Percentiles rank a stretch among this genome's conserved stretches.
Evolutionary conservation across 2,888 invertebrate species (phyloP).

Genomic region (Nymphalis urticae): DNA sequence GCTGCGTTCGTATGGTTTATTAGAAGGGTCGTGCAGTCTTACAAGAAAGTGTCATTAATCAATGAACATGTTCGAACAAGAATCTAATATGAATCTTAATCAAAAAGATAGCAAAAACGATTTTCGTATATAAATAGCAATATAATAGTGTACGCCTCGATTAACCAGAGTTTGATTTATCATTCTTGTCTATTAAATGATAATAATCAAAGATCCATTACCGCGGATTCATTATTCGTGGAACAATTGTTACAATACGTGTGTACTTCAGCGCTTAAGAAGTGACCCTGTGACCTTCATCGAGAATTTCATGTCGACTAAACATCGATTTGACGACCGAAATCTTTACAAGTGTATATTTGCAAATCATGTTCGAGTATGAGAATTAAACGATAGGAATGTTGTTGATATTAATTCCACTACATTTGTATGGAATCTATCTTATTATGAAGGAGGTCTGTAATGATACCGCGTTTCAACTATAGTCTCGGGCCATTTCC

Average conservation of each 20-base stretch:
- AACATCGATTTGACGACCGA: conserved; percentile 28
- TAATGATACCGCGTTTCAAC: conserved; percentile 48
- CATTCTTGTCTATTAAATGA: conserved; percentile 62
- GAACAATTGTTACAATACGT: conserved; percentile 57
- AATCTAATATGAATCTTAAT: conserved; percentile 53
- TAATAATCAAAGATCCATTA: conserved; percentile 69
- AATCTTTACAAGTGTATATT: conserved; percentile 33
- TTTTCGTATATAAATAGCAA: conserved; percentile 45
- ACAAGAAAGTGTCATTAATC: conserved; percentile 61
- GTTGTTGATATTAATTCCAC: conserved; percentile 38
- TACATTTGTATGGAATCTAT: conserved; percentile 29
- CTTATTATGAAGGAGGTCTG: conserved; percentile 41
- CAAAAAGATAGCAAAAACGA: conserved; percentile 54
- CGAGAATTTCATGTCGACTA: conserved; percentile 28
- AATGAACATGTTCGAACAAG: conserved; percentile 47
- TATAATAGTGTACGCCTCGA: conserved; percentile 39
- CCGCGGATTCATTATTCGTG: conserved; percentile 55
- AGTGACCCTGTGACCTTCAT: conserved; percentile 49
- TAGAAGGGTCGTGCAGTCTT: conserved; percentile 31
- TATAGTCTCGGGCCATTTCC: conserved; percentile 51
- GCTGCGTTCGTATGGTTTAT: conserved; percentile 17
- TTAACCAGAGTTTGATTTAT: conserved; percentile 57
- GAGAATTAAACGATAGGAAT: conserved; percentile 35
- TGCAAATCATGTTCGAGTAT: conserved; percentile 42
- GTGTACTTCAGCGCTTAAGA: conserved; percentile 47